Evolutionary conservation across 2,888 invertebrate genomes (phyloP), one percentile per base, ranked within the genome.

Genomic region (Hoplodrina blanda): DNA sequence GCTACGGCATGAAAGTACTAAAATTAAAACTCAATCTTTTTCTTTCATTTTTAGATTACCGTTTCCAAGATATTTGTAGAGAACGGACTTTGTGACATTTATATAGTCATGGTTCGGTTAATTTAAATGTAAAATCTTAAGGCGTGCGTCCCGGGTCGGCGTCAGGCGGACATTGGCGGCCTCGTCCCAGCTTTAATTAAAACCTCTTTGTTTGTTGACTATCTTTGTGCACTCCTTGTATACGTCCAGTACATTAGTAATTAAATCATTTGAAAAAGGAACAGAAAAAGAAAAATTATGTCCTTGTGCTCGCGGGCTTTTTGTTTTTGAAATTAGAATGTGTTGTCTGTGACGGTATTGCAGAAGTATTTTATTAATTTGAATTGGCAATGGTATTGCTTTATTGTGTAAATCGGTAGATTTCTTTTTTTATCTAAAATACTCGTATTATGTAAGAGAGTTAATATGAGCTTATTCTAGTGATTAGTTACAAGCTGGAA

Each of bases 121-220:
- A 85, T 84, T 84, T 84, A 85, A 84, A 84, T 85, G 85, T 85
- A 84, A 80, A 85, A 82, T 84, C 76, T 82, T 80, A 80, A 85
- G 85, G 73, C 78, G 70, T 74, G 62, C 72, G 80, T 77, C 82
- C 70, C 64, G 78, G 78, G 81, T 82, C 67, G 71, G 41, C 33
- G 46, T 61, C 63, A 73, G 68, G 41, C 69, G 30, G 59, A 49
- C 20, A 77, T 68, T 66, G 62, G 60, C 19, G 33, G 72, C 59
- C 73, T 69, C 62, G 66, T 62, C 69, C 70, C 62, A 56, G 68
- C 78, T 84, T 84, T 85, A 84, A 84, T 84, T 84, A 84, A 84
- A 82, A 78, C 69, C 84, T 83, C 84, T 85, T 84, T 84, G 84
- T 85, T 78, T 80, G 76, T 70, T 19, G 72, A 70, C 81, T 81